Evolutionary conservation across 53 echinoderm and acorn worm species (phyloP).

Genomic region (Apostichopus leukothele): DNA sequence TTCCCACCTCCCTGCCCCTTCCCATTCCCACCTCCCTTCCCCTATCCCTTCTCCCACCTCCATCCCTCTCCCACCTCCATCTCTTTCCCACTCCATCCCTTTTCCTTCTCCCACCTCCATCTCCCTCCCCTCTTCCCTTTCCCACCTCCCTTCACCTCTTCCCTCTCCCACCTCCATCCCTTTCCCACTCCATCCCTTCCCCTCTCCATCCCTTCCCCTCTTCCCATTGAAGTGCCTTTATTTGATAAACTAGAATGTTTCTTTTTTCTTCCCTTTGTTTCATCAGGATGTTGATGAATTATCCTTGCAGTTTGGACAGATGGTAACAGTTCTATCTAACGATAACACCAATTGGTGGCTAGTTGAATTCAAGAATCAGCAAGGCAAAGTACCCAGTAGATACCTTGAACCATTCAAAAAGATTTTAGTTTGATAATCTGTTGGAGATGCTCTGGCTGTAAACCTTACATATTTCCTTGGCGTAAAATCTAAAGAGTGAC

Average conservation of each 20-base stretch:
- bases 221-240: too few relatives aligned
- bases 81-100: too few relatives aligned
- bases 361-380: not conserved
- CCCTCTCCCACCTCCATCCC: not conserved
- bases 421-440: constrained; percentile 7
- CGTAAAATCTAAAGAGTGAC: too few relatives aligned
- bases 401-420: constrained; percentile 30
- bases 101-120: not conserved
- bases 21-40: too few relatives aligned
- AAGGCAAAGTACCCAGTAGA: constrained; percentile 31
- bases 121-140: not conserved
- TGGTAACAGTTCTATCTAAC: constrained; percentile 14
- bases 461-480: too few relatives aligned
- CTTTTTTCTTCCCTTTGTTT: not conserved
- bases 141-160: not conserved
- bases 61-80: too few relatives aligned
- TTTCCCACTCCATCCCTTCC: too few relatives aligned
- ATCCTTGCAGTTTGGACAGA: constrained; percentile 20
- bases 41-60: too few relatives aligned
- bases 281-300: constrained; percentile 26
- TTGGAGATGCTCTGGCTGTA: too few relatives aligned
- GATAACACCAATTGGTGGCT: constrained; percentile 26
- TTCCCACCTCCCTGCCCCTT: too few relatives aligned
- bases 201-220: too few relatives aligned
- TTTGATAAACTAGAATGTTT: too few relatives aligned